These are phyloP conservation scores for Clunio marinus DNA, from an alignment of 2,888 invertebrate genomes.

Conservation along the genomic window DNA sequence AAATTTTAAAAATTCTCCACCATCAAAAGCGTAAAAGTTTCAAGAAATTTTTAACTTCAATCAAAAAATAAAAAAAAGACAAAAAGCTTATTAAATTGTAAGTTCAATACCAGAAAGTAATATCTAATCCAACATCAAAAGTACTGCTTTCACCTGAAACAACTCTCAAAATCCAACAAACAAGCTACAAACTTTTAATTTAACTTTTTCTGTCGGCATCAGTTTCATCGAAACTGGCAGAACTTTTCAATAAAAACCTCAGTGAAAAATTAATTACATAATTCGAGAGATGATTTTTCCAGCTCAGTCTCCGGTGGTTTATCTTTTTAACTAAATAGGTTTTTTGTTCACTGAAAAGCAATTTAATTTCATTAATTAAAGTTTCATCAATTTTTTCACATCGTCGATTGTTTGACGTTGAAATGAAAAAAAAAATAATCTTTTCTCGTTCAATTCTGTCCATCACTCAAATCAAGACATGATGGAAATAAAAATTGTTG, in stretches of 20 bases:
- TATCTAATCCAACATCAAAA: slow-evolving; percentile 21
- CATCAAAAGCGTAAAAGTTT: neutral
- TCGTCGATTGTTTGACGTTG: slow-evolving; percentile 30
- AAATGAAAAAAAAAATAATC: slow-evolving; percentile 28
- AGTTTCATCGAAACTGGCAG: neutral
- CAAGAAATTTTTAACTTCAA: slow-evolving; percentile 13
- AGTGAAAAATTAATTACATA: slow-evolving; percentile 33
- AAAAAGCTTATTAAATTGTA: too few relatives aligned
- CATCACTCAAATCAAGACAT: too few relatives aligned
- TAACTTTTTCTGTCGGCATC: slow-evolving; percentile 10
- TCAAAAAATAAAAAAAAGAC: too few relatives aligned
- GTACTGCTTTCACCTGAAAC: slow-evolving; percentile 2
- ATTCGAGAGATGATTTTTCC: slow-evolving; percentile 20
- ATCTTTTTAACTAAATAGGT: neutral
- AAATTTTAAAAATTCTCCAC: neutral
- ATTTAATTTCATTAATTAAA: slow-evolving; percentile 37
- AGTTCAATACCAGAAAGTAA: slow-evolving; percentile 35
- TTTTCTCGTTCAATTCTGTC: slow-evolving; percentile 10
- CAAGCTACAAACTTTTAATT: slow-evolving; percentile 15
- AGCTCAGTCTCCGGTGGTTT: slow-evolving; percentile 15
- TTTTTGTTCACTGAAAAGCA: neutral
- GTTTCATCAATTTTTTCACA: slow-evolving; percentile 14
- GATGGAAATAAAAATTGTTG: slow-evolving; percentile 32
- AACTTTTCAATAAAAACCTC: slow-evolving; percentile 5
- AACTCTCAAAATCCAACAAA: neutral